phyloP scores from a whole-genome alignment of 2,797 vertebrate genomes.

The Chloroceryle amazona region DNA sequence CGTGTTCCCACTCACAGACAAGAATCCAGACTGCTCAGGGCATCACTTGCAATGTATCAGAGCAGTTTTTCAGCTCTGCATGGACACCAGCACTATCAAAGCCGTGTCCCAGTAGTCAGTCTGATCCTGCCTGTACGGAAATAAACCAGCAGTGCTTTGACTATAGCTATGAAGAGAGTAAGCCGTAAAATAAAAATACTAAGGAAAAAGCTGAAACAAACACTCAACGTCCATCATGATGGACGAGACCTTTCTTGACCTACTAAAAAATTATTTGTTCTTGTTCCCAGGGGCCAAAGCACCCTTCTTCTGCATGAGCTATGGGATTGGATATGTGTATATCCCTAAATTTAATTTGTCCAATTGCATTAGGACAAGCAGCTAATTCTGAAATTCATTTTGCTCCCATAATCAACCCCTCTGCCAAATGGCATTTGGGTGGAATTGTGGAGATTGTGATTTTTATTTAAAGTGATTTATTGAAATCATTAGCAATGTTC shows the following conservation, averaged over 20 bases:
- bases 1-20: not conserved
- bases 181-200: not conserved
- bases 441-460: slow-evolving; percentile 36
- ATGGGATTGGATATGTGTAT: not conserved
- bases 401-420: slow-evolving; percentile 48
- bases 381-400: slow-evolving; percentile 62
- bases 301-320: not conserved
- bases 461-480: slow-evolving; percentile 72
- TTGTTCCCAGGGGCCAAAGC: slow-evolving; percentile 14
- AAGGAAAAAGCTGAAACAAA: not conserved
- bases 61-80: not conserved
- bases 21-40: not conserved
- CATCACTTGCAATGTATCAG: accelerated
- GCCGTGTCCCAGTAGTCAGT: not conserved
- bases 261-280: slow-evolving; percentile 18
- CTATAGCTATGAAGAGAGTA: not conserved
- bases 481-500: slow-evolving; percentile 40
- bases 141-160: not conserved
- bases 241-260: slow-evolving; percentile 13
- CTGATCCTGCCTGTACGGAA: not conserved
- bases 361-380: slow-evolving; percentile 47
- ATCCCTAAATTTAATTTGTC: slow-evolving; percentile 57
- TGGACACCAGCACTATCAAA: not conserved
- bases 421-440: slow-evolving; percentile 48
- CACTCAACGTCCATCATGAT: not conserved